Conservation (phyloP, 2,888 invertebrate genomes). For the Uropetala carovei region DNA sequence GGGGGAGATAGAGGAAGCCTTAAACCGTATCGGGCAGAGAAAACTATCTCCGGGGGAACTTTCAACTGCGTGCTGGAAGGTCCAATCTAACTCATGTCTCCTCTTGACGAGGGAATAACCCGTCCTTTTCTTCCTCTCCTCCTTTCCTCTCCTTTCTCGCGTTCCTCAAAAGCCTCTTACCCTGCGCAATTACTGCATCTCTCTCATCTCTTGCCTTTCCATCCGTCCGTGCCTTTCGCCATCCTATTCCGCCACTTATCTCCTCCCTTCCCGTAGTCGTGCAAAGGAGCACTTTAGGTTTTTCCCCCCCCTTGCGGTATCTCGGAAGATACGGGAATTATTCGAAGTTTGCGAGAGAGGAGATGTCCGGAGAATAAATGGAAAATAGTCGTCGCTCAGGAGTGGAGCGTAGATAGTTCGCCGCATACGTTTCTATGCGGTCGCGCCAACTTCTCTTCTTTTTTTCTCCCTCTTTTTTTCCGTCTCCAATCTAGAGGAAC, state of each 20-base stretch:
- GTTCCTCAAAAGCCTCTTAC: not conserved
- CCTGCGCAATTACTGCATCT: not conserved
- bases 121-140: not conserved
- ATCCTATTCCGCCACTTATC: not conserved
- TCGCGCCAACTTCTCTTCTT: too few relatives aligned
- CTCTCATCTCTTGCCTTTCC: not conserved
- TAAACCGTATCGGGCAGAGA: not conserved
- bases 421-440: too few relatives aligned
- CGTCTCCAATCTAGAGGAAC: too few relatives aligned
- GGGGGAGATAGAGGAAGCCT: not conserved
- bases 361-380: too few relatives aligned
- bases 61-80: not conserved
- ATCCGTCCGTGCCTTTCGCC: too few relatives aligned
- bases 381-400: too few relatives aligned
- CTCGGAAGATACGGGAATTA: too few relatives aligned
- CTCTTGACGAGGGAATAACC: not conserved
- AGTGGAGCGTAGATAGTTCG: too few relatives aligned
- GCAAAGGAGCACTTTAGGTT: not conserved
- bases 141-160: not conserved
- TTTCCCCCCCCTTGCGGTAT: not conserved
- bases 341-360: too few relatives aligned
- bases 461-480: too few relatives aligned
- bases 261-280: not conserved
- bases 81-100: not conserved
- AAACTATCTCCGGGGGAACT: conserved; percentile 27